Evolutionary conservation across 2,888 invertebrate species (phyloP).

Genomic region (Eristalis arbustorum): DNA sequence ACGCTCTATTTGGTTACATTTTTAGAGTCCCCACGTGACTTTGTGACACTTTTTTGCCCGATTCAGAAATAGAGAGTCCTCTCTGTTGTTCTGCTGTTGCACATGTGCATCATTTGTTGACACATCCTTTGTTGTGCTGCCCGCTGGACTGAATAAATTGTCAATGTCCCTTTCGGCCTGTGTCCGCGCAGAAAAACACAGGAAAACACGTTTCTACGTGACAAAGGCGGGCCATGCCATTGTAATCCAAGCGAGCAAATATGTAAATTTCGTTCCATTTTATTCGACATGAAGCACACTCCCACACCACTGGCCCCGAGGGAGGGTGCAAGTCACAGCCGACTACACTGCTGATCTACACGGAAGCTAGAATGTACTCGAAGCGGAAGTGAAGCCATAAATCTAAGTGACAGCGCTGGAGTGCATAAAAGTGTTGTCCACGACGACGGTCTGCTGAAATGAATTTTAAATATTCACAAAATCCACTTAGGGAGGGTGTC

Average conservation of each 20-base stretch:
- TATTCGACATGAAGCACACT: not conserved
- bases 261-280: slow-evolving; percentile 43
- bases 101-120: slow-evolving; percentile 29
- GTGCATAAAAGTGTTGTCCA: slow-evolving; percentile 31
- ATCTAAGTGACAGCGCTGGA: slow-evolving; percentile 29
- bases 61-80: not conserved
- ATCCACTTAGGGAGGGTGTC: slow-evolving; percentile 37
- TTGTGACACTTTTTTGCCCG: not conserved
- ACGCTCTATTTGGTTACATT: not conserved
- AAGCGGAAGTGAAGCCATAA: slow-evolving; percentile 48
- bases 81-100: slow-evolving; percentile 27
- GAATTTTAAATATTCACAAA: slow-evolving; percentile 57
- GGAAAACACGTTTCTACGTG: slow-evolving; percentile 20
- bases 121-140: slow-evolving; percentile 30
- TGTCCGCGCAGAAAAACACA: not conserved
- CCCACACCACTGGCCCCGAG: not conserved
- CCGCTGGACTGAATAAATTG: slow-evolving; percentile 38
- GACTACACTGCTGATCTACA: not conserved
- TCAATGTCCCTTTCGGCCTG: slow-evolving; percentile 5
- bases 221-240: slow-evolving; percentile 29
- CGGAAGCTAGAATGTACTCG: not conserved
- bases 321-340: not conserved
- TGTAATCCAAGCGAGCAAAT: slow-evolving; percentile 34
- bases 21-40: not conserved
- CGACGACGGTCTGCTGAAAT: slow-evolving; percentile 38